Evolutionary conservation across 2,113 vertebrate genomes (phyloP).

Genomic region (Ptilorrhoa leucosticta): DNA sequence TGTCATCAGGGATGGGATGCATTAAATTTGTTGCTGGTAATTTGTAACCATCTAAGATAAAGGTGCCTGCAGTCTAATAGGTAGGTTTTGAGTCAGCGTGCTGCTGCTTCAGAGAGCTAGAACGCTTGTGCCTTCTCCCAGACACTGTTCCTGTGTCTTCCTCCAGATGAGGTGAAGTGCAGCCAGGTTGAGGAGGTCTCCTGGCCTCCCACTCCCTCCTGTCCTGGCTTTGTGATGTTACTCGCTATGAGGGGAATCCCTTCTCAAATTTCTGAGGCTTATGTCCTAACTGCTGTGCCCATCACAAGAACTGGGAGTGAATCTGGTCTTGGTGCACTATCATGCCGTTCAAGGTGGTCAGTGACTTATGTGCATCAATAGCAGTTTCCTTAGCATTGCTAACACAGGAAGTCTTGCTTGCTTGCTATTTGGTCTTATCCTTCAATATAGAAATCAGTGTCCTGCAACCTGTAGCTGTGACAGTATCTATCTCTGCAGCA

Average conservation of each 20-base stretch:
- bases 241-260: not conserved
- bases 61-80: not conserved
- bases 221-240: not conserved
- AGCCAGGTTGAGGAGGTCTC: not conserved
- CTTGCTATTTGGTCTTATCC: not conserved
- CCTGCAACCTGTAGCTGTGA: not conserved
- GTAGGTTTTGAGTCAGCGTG: not conserved
- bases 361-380: not conserved
- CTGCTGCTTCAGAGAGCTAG: not conserved
- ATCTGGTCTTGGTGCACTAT: not conserved
- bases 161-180: not conserved
- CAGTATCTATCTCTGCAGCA: not conserved
- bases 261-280: not conserved
- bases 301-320: not conserved
- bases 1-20: not conserved
- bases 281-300: not conserved
- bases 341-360: not conserved
- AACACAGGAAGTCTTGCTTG: not conserved
- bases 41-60: slow-evolving; percentile 14
- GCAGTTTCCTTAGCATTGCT: not conserved
- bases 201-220: not conserved
- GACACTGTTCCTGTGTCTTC: not conserved
- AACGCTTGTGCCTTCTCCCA: not conserved
- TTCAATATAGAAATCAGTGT: not conserved
- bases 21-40: slow-evolving; percentile 1